A percentile compares a stretch with the other conserved stretches of the same genome.
Conservation (phyloP, 2,797 vertebrate species). For the Hapalemur alaotrensis region DNA sequence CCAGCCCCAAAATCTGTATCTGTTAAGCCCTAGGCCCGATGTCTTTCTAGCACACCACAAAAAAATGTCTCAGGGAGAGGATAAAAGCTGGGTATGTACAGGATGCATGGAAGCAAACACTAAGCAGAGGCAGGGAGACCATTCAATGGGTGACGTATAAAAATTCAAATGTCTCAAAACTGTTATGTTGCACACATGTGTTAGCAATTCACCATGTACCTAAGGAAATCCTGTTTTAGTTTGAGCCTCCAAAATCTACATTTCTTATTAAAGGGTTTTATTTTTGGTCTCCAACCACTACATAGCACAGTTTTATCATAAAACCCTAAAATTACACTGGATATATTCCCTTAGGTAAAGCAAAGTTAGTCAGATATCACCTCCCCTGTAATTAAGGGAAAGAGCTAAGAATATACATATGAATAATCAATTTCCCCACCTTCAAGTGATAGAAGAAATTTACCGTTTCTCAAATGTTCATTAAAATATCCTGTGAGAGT, state of each 20-base stretch:
- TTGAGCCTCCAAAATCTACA: background rate
- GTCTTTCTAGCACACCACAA: background rate
- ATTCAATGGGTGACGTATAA: background rate
- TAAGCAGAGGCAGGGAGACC: background rate
- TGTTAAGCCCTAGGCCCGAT: background rate
- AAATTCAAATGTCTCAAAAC: background rate
- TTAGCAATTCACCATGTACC: conserved; percentile 16
- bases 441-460: background rate
- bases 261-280: background rate
- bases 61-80: background rate
- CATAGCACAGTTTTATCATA: background rate
- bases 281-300: background rate
- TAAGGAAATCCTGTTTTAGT: background rate
- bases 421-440: background rate
- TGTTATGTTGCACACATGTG: background rate
- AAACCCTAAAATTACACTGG: conserved; percentile 20
- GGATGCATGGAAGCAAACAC: background rate
- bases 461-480: conserved; percentile 1
- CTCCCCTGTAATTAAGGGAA: background rate
- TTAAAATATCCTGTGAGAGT: background rate
- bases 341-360: conserved; percentile 1
- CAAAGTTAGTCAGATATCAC: background rate
- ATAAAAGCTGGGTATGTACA: background rate
- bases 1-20: too few species aligned
- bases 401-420: background rate